These are phyloP conservation scores for Scaptomyza flava DNA, from an alignment of 2,888 invertebrate species.

Conservation along the genomic window DNA sequence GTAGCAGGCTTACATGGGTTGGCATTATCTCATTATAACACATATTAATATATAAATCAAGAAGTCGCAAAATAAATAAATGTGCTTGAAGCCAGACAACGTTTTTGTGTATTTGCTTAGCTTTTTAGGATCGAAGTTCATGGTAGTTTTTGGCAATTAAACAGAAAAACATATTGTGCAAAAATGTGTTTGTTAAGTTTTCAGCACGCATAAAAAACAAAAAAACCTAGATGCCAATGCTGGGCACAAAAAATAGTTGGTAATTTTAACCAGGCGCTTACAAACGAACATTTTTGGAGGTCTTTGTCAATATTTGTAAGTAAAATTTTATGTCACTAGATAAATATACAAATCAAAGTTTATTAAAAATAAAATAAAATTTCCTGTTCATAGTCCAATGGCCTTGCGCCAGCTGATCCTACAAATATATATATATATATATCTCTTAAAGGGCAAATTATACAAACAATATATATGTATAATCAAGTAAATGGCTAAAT, in stretches of 20 bases:
- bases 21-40: conserved; percentile 15
- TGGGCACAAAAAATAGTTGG: background rate
- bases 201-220: too few species aligned
- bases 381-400: too few species aligned
- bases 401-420: too few species aligned
- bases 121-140: background rate
- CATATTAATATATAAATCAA: background rate
- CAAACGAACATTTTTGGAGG: background rate
- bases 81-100: too few species aligned
- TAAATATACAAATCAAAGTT: too few species aligned
- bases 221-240: background rate
- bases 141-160: background rate
- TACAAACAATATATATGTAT: too few species aligned
- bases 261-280: background rate
- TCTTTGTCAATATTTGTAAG: too few species aligned
- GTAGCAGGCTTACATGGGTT: conserved; percentile 19
- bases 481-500: too few species aligned
- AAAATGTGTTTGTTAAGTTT: background rate
- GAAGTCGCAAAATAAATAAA: background rate
- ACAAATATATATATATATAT: too few species aligned
- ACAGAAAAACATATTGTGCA: background rate
- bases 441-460: too few species aligned
- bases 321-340: too few species aligned
- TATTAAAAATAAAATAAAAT: too few species aligned
- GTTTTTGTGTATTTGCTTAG: background rate